Evolutionary conservation across 2,113 vertebrate genomes (phyloP), one percentile per base, ranked within the genome.

Genomic region (Misgurnus anguillicaudatus): DNA sequence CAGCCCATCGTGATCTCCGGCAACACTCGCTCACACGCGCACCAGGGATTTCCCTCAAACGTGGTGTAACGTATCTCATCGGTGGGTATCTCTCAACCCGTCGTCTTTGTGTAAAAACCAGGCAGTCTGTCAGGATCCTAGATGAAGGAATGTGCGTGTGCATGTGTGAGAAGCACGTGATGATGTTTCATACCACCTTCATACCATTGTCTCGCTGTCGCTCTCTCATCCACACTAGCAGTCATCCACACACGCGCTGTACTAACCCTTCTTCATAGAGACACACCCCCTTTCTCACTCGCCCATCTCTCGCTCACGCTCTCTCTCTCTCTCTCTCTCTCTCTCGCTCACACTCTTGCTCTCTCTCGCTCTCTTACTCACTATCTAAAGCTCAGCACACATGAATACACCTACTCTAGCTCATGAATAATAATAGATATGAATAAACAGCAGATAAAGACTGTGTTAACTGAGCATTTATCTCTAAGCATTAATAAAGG

Each of bases 1-100:
- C 97, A 99, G 94, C 97, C 97, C 97, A 99, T 99, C 91, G 93
- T 96, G 95, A 91, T 91, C 91, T 91, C 93, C 87, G 90, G 90
- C 87, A 81, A 92, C 90, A 91, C 90, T 92, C 94, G 91, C 93
- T 91, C 90, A 90, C 93, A 94, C 91, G 93, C 95, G 84, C 94
- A 92, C 93, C 89, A 92, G 91, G 92, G 92, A 93, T 93, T 91
- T 94, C 94, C 93, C 93, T 94, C 93, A 92, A 90, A 91, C 89
- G 89, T 93, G 90, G 89, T 87, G 88, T 93, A 90, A 93, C 89
- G 94, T 87, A 89, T 94, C 92, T 96, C 95, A 95, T 96, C 93
- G 92, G 95, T 94, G 93, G 93, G 92, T 95, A 93, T 90, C 94
- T 92, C 93, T 93, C 63, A 91, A 90, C 83, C 89, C 89, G 87